Percentiles rank a stretch among this genome's conserved stretches.
phyloP scores from a whole-genome alignment of 2,113 vertebrate genomes.

The Xerus inauris region DNA sequence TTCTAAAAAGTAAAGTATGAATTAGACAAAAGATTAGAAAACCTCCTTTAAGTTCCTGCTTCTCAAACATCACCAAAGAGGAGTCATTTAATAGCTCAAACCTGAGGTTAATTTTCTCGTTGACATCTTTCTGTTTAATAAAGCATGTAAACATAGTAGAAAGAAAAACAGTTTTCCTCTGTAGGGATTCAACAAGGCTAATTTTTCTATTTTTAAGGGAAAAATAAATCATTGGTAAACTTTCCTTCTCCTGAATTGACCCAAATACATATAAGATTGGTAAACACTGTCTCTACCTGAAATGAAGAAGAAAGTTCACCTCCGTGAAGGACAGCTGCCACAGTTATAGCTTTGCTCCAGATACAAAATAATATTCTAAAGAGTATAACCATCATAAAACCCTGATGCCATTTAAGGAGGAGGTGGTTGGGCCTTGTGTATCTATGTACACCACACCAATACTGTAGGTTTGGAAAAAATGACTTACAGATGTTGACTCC shows the following conservation, averaged over 20 bases:
- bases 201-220: neutral
- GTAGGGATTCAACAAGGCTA: neutral
- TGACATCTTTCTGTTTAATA: constrained; percentile 35
- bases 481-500: neutral
- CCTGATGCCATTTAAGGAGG: no score
- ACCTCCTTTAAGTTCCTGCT: neutral
- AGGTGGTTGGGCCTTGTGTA: neutral
- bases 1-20: neutral
- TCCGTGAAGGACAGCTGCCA: neutral
- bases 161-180: neutral
- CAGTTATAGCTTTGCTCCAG: neutral
- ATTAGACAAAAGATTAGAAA: constrained; percentile 17
- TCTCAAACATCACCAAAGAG: neutral
- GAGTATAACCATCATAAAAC: neutral
- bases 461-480: neutral
- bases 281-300: neutral
- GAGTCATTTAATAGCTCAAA: neutral
- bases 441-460: neutral
- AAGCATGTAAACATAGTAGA: neutral
- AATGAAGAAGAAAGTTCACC: neutral
- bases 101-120: neutral
- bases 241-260: neutral
- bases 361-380: neutral
- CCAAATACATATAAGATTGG: neutral
- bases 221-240: neutral